These are phyloP conservation scores for Lobophora halterata DNA, from an alignment of 2,888 invertebrate species.

Conservation along the genomic window DNA sequence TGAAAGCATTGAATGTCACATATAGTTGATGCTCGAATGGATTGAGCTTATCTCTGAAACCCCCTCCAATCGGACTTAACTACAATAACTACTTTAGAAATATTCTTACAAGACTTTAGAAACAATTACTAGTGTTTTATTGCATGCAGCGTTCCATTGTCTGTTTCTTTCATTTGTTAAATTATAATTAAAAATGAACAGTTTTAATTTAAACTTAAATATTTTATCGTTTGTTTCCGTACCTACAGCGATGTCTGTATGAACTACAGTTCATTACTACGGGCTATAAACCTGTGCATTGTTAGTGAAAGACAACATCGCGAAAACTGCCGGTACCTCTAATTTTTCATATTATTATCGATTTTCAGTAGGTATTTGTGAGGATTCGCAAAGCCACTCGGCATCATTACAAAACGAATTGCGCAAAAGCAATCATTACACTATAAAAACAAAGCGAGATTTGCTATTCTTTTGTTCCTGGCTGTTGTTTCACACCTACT, in stretches of 20 bases:
- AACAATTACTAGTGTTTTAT: no score
- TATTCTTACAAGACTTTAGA: no score
- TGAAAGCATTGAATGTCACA: not conserved
- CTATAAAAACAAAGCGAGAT: slow-evolving; percentile 35
- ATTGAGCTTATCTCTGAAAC: not conserved
- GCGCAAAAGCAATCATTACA: slow-evolving; percentile 23
- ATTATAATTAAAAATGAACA: not conserved
- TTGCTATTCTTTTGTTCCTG: slow-evolving; percentile 58
- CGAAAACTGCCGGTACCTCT: not conserved
- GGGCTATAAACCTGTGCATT: not conserved
- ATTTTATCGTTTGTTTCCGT: no score
- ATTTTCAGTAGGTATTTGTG: not conserved
- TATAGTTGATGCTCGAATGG: slow-evolving; percentile 1
- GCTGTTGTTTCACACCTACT: slow-evolving; percentile 73
- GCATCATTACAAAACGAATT: slow-evolving; percentile 23
- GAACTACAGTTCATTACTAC: not conserved
- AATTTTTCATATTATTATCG: slow-evolving; percentile 5
- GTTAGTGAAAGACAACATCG: slow-evolving; percentile 1
- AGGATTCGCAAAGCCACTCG: slow-evolving; percentile 16
- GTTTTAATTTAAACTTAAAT: no score
- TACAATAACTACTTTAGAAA: not conserved
- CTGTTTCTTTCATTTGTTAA: not conserved
- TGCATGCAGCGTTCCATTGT: no score
- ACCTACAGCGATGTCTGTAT: no score
- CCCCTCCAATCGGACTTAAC: not conserved